phyloP scores from a whole-genome alignment of 2,797 vertebrate genomes.

The Dendrocincla tyrannina region DNA sequence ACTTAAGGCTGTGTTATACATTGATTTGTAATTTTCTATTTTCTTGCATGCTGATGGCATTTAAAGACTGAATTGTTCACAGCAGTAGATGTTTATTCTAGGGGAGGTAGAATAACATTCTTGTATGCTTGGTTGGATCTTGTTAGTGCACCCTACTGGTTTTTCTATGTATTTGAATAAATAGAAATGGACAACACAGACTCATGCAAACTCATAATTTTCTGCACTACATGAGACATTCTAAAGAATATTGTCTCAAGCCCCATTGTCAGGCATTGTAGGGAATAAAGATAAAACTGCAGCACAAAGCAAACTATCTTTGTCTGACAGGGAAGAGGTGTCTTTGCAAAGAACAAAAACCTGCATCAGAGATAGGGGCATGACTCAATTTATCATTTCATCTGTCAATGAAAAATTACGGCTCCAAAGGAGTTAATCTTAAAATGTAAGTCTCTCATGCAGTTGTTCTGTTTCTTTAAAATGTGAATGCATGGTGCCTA shows the following conservation, averaged over 20 bases:
- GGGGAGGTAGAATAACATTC: neutral
- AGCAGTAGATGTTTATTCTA: conserved; percentile 19
- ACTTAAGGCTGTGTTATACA: neutral
- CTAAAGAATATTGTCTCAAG: neutral
- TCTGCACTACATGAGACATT: neutral
- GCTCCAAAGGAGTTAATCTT: neutral
- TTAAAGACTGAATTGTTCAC: conserved; percentile 34
- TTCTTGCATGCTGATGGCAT: conserved; percentile 31
- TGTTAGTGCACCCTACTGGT: neutral
- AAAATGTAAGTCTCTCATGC: neutral
- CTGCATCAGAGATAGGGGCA: neutral
- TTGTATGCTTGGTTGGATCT: neutral
- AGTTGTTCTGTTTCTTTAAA: neutral
- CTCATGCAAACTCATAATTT: neutral
- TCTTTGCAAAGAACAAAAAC: neutral
- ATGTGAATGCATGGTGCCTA: neutral
- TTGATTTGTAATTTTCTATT: conserved; percentile 13
- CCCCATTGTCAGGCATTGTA: neutral
- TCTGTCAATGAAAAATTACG: neutral
- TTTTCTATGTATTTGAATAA: conserved; percentile 3
- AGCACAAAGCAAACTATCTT: neutral
- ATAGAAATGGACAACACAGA: neutral
- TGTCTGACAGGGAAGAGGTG: neutral
- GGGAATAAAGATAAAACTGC: neutral
- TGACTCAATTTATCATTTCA: neutral